Evolutionary conservation across 2,888 invertebrate genomes (phyloP).

Genomic region (Limnephilus rhombicus): DNA sequence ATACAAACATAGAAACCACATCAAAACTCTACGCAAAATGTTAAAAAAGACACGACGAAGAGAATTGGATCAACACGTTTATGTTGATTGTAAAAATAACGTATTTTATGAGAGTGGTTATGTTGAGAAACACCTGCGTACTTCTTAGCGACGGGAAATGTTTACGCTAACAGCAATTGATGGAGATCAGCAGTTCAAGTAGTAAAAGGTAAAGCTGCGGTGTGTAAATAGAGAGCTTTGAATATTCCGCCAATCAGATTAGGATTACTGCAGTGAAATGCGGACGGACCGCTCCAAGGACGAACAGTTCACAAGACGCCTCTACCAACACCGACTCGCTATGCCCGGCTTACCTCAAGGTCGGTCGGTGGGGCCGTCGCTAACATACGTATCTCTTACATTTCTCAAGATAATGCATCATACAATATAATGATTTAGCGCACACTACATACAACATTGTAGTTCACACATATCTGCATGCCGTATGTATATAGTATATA

Average conservation of each 20-base stretch:
- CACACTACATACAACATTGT: neutral
- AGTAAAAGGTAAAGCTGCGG: neutral
- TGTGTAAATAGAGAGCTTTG: conserved; percentile 3
- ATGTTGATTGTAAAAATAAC: neutral
- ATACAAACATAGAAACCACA: neutral
- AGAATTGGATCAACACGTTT: neutral
- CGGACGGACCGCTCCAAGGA: conserved; percentile 42
- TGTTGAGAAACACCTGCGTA: neutral
- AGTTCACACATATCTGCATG: neutral
- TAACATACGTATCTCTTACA: neutral
- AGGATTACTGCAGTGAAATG: conserved; percentile 20
- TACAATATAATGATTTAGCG: neutral
- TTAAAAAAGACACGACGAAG: neutral
- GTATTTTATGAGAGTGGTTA: neutral
- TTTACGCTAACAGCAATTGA: neutral
- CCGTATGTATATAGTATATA: neutral
- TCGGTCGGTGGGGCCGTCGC: neutral
- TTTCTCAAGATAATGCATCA: neutral
- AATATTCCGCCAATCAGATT: conserved; percentile 30
- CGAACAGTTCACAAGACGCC: conserved; percentile 39
- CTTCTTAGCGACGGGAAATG: neutral
- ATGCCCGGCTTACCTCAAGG: conserved; percentile 17
- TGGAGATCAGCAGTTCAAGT: neutral
- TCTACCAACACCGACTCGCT: neutral
- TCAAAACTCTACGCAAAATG: neutral